These are phyloP conservation scores for Ormyrus rosae DNA, from an alignment of 2,888 invertebrate species.

Conservation along the genomic window DNA sequence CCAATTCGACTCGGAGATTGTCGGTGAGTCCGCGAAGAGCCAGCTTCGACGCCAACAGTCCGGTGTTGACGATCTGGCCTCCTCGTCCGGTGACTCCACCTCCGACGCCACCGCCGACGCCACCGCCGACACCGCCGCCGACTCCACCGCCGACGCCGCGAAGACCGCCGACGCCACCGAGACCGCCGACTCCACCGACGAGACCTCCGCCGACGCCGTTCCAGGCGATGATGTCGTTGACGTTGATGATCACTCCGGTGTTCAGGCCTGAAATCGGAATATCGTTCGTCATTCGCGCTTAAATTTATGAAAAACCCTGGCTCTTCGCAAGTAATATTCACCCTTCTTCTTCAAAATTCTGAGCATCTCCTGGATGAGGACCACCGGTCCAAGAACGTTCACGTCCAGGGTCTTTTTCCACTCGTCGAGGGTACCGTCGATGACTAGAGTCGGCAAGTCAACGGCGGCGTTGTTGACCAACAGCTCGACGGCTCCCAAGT, in stretches of 20 bases:
- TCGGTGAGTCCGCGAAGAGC: constrained; percentile 76
- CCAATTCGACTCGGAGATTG: constrained; percentile 75
- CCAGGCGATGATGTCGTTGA: constrained; percentile 60
- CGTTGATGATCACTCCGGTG: constrained; percentile 61
- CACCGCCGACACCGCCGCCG: too few relatives aligned
- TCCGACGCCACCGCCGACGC: too few relatives aligned
- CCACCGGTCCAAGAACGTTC: constrained; percentile 60
- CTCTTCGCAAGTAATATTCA: background rate
- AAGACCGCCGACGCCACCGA: too few relatives aligned
- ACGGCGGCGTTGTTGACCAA: constrained; percentile 80
- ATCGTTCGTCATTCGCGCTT: too few relatives aligned
- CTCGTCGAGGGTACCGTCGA: constrained; percentile 61
- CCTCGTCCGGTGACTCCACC: too few relatives aligned
- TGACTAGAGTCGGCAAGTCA: constrained; percentile 60
- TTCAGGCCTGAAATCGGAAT: constrained; percentile 52
- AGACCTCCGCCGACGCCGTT: too few relatives aligned
- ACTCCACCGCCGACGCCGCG: too few relatives aligned
- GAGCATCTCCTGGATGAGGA: constrained; percentile 60
- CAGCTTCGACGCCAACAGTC: constrained; percentile 76
- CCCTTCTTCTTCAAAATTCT: constrained; percentile 63
- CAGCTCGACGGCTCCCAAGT: constrained; percentile 78
- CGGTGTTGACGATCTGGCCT: constrained; percentile 54
- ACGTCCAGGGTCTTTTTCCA: constrained; percentile 61
- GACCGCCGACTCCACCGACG: too few relatives aligned
- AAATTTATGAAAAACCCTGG: too few relatives aligned